Conservation (phyloP, 2,888 invertebrate genomes). For the Lasioglossum zephyrum region DNA sequence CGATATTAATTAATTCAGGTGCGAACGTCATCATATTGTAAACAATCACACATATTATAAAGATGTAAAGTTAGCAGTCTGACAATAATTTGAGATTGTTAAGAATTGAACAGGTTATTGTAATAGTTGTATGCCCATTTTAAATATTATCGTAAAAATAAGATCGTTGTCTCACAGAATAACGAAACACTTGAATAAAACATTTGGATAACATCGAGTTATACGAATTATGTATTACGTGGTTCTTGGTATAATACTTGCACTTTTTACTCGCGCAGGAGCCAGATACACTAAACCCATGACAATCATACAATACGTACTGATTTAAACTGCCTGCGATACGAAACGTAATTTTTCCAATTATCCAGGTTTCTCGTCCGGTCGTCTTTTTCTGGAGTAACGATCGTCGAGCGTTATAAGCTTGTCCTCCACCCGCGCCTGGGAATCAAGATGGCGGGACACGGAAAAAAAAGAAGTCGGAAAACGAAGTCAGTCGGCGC, state of each 20-base stretch:
- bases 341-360: constrained; percentile 81
- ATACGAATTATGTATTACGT: neutral
- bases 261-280: neutral
- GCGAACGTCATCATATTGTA: too few species aligned
- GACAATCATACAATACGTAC: constrained; percentile 40
- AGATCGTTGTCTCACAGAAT: neutral
- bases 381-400: constrained; percentile 65
- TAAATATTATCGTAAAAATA: too few species aligned
- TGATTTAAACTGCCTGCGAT: constrained; percentile 78
- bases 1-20: too few species aligned
- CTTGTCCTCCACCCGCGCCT: constrained; percentile 40
- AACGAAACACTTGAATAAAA: neutral
- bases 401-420: constrained; percentile 64
- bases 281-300: neutral
- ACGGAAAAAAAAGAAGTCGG: constrained; percentile 24
- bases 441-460: constrained; percentile 40
- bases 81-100: too few species aligned
- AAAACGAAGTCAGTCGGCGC: constrained; percentile 35
- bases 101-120: too few species aligned
- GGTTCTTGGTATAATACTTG: neutral
- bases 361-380: constrained; percentile 81
- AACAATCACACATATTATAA: too few species aligned
- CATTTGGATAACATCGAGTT: neutral
- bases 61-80: too few species aligned
- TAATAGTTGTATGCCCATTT: too few species aligned